Evolutionary conservation across 2,888 invertebrate genomes (phyloP).

Genomic region (Amphimallon solstitiale): DNA sequence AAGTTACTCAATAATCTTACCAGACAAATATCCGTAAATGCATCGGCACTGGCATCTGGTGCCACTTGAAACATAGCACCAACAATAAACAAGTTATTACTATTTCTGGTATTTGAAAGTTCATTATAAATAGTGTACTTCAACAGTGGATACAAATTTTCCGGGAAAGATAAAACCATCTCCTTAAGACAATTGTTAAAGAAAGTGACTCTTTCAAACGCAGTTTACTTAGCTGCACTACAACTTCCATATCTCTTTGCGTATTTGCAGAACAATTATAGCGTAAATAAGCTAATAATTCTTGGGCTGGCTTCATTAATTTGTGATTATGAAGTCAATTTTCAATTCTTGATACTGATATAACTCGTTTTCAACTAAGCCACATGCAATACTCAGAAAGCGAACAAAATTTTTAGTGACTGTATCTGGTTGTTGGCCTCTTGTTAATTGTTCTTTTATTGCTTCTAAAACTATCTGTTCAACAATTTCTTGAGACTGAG

Average conservation of each 20-base stretch:
- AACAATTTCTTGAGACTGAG: conserved; percentile 72
- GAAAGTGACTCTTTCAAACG: conserved; percentile 89
- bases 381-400: conserved; percentile 85
- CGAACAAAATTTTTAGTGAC: conserved; percentile 90
- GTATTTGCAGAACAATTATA: conserved; percentile 84
- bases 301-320: conserved; percentile 90
- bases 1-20: too few relatives aligned
- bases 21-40: conserved; percentile 84
- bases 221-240: conserved; percentile 88
- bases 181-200: conserved; percentile 91
- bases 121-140: conserved; percentile 96
- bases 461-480: conserved; percentile 87
- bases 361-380: conserved; percentile 84
- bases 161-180: conserved; percentile 84
- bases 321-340: conserved; percentile 97
- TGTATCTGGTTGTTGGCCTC: conserved; percentile 86
- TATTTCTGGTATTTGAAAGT: conserved; percentile 89
- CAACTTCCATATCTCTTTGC: conserved; percentile 75
- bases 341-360: conserved; percentile 84
- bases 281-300: conserved; percentile 89
- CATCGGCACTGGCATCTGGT: conserved; percentile 82
- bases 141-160: conserved; percentile 84
- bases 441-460: conserved; percentile 86
- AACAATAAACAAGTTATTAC: conserved; percentile 94
- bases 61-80: conserved; percentile 88